These are phyloP conservation scores for Bos indicus DNA, from an alignment of 2,113 vertebrate species.

Conservation along the genomic window DNA sequence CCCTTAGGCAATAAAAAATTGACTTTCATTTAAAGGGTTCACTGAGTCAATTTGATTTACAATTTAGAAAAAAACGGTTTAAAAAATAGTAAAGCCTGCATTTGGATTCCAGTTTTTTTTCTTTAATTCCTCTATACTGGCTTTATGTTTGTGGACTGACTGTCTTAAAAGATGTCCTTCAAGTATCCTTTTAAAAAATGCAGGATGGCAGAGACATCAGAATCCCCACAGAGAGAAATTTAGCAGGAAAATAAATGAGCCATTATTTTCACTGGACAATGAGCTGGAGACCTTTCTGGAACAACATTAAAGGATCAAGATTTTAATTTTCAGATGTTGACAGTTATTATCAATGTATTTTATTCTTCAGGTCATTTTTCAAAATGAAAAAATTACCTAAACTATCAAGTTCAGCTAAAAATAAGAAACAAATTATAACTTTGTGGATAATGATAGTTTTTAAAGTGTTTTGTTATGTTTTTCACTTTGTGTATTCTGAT, in stretches of 20 bases:
- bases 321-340: not conserved
- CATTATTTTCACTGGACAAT: not conserved
- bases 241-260: not conserved
- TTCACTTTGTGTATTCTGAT: not conserved
- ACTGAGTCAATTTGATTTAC: not conserved
- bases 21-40: not conserved
- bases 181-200: not conserved
- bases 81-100: not conserved
- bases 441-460: not conserved
- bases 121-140: not conserved
- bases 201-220: not conserved
- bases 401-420: not conserved
- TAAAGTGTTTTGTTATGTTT: not conserved
- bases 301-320: not conserved
- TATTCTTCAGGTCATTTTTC: not conserved
- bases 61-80: not conserved
- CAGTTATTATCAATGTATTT: not conserved
- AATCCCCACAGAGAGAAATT: not conserved
- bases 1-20: not conserved
- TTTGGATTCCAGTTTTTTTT: not conserved
- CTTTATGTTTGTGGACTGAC: not conserved
- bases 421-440: not conserved
- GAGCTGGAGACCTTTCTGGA: not conserved
- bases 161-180: not conserved
- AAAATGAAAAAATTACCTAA: not conserved